Percentiles rank a stretch among this genome's conserved stretches.
Conservation (phyloP, 2,113 vertebrate genomes). For the Struthio camelus region DNA sequence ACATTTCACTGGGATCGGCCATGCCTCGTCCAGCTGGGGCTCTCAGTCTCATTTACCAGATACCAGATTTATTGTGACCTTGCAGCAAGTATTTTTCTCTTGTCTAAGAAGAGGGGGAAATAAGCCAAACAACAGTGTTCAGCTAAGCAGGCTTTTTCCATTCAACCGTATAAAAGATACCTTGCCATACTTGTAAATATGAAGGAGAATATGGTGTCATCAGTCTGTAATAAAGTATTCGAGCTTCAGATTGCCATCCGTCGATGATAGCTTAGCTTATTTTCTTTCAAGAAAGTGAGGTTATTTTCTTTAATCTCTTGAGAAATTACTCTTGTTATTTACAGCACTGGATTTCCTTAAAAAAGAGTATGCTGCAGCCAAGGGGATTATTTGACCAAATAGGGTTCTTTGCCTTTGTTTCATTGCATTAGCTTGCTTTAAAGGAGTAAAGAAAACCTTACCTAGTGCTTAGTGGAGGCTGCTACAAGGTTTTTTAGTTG, state of each 20-base stretch:
- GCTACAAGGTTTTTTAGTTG: background rate
- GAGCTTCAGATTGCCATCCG: slow-evolving; percentile 50
- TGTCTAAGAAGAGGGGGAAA: background rate
- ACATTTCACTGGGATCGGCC: background rate
- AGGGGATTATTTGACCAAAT: slow-evolving; percentile 52
- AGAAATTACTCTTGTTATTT: slow-evolving; percentile 60
- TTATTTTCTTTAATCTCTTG: slow-evolving; percentile 64
- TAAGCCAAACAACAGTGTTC: background rate
- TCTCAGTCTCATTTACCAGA: background rate
- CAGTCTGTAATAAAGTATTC: slow-evolving; percentile 38
- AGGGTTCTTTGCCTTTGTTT: slow-evolving; percentile 2
- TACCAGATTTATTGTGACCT: slow-evolving; percentile 3
- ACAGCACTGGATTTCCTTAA: slow-evolving; percentile 33
- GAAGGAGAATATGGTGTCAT: slow-evolving; percentile 53
- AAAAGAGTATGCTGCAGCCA: background rate
- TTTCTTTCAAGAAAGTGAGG: slow-evolving; percentile 51
- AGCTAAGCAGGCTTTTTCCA: slow-evolving; percentile 10
- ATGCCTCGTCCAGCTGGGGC: background rate
- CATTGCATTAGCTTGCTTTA: slow-evolving; percentile 22
- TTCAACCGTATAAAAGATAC: slow-evolving; percentile 1
- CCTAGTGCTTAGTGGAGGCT: slow-evolving; percentile 10
- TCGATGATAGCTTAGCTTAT: slow-evolving; percentile 62
- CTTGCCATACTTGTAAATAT: slow-evolving; percentile 21
- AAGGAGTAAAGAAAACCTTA: background rate
- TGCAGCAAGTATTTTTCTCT: background rate